phyloP scores from a whole-genome alignment of 2,113 vertebrate species.

The Gobiocypris rarus region DNA sequence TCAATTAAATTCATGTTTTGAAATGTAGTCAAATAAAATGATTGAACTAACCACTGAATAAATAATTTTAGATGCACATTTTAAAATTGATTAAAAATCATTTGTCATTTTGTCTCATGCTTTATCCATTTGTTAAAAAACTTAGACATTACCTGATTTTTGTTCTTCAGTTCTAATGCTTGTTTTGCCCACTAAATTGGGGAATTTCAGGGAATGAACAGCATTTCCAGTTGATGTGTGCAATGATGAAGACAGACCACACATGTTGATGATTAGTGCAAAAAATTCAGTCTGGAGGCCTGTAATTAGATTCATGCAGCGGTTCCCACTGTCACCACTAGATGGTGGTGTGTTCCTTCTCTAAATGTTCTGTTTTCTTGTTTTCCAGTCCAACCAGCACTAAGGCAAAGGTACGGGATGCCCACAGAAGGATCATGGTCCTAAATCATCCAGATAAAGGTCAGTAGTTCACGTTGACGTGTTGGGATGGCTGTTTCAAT shows the following conservation, averaged over 20 bases:
- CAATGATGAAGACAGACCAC: neutral
- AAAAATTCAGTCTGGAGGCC: neutral
- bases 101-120: neutral
- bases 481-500: neutral
- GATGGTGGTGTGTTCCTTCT: constrained; percentile 26
- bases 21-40: too few species aligned
- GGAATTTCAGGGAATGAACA: constrained; percentile 14
- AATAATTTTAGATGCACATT: too few species aligned
- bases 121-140: neutral
- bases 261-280: neutral
- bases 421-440: constrained; percentile 91
- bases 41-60: too few species aligned
- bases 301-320: neutral
- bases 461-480: constrained; percentile 56
- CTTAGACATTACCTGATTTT: too few species aligned
- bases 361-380: constrained; percentile 27
- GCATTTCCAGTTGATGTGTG: constrained; percentile 5
- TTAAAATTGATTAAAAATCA: too few species aligned
- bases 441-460: constrained; percentile 98
- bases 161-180: neutral
- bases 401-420: constrained; percentile 85
- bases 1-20: too few species aligned
- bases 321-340: constrained; percentile 31
- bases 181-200: neutral
- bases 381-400: constrained; percentile 80